Base-by-base conservation (phyloP, 1,140 invertebrate species). In the Diabrotica undecimpunctata region DNA sequence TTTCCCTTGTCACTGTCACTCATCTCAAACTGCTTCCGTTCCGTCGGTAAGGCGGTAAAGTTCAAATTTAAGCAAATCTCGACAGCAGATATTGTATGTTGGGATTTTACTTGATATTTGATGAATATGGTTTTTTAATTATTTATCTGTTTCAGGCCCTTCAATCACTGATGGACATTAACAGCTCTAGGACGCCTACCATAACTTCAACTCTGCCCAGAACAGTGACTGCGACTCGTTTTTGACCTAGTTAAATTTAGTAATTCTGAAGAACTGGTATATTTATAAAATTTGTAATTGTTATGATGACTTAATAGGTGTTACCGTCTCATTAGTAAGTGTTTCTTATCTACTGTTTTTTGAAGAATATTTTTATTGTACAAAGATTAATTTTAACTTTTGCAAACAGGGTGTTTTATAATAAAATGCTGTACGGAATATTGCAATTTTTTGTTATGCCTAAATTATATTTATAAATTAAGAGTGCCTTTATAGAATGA, bases 201-300 rank as follows among this genome's bases (percentile, higher is more conserved):
- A 70, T 77, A 25, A 74, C 70, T 2, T 72, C 75, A 25, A 77
- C 74, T 46, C 70, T 75, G 63, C 78, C 78, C 8, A 66, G 77
- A 61, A 71, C 74, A 59, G 74, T 77, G 7, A 77, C 77, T 6
- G 78, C 78, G 53, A 79, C 78, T 58, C 69, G 78, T 13, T 79
- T 79, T 72, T 79, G 78, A 79, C 78, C 78, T 70, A 74, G 64
- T 74, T 74, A 77, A 77, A 61, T 69, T 66, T 10, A 46, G 41
- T 53, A 61, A 67, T 54, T 65, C 25, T 14, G 64, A 69, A 66
- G 72, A 72, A 62, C 64, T 75, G 66, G 67, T 71, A 65, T 74
- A 75, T 67, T 74, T 73, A 68, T 74, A 73, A 70, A 64, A 65
- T 61, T 35, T 50, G 54, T 64, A 57, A 56, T 57, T 55, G 61